Evolutionary conservation across 35 echinoderm and acorn worm species (phyloP).

Genomic region (Eucidaris tribuloides): DNA sequence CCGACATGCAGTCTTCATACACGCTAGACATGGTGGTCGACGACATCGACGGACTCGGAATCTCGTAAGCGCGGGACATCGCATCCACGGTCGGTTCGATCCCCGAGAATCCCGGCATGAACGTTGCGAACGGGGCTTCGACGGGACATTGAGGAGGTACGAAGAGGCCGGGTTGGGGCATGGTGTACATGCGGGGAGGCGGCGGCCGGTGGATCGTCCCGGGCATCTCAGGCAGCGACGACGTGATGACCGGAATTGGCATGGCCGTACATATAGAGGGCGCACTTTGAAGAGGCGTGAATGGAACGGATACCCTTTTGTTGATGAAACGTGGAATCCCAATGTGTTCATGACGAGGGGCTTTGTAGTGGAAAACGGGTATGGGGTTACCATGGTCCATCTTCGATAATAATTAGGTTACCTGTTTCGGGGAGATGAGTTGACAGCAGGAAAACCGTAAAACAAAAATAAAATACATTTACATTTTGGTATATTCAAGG

Average conservation of each 20-base stretch:
- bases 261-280: not conserved
- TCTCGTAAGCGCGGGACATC: not conserved
- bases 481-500: no score
- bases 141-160: no score
- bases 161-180: no score
- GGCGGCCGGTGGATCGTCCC: not conserved
- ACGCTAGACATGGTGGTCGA: not conserved
- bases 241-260: not conserved
- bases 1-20: conserved; percentile 7
- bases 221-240: not conserved
- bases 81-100: not conserved
- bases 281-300: no score
- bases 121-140: no score
- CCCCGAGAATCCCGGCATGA: no score
- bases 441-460: no score
- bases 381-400: no score
- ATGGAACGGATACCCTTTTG: not conserved
- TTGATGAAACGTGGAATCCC: conserved; percentile 19
- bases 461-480: no score
- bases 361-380: no score
- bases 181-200: not conserved
- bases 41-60: not conserved
- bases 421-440: no score
- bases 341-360: conserved; percentile 14
- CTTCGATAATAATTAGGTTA: no score